A percentile compares a stretch with the other conserved stretches of the same genome.
Evolutionary conservation across 2,888 invertebrate species (phyloP).

Genomic region (Drosophila mimetica): DNA sequence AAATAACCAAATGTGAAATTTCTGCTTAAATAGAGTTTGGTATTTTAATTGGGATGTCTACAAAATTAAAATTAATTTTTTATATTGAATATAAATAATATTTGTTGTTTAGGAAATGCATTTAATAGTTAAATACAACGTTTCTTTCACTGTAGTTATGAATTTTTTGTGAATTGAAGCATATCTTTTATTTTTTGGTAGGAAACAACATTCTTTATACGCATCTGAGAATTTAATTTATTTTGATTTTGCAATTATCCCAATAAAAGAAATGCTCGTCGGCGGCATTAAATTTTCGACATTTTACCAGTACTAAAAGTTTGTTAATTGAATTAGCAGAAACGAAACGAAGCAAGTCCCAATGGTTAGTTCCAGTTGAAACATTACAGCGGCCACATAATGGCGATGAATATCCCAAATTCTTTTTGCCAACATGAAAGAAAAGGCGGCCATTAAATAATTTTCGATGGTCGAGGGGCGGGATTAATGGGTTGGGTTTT

Average conservation of each 20-base stretch:
- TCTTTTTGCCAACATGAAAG: constrained; percentile 26
- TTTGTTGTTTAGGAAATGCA: no score
- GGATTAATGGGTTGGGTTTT: constrained; percentile 4
- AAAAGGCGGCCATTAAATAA: constrained; percentile 49
- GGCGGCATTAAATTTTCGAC: constrained; percentile 9
- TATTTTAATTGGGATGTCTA: no score
- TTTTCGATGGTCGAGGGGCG: constrained; percentile 6
- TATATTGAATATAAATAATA: no score
- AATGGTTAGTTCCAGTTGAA: constrained; percentile 29
- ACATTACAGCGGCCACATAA: constrained; percentile 7
- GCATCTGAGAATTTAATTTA: constrained; percentile 3
- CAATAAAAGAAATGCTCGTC: constrained; percentile 18
- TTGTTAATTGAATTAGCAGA: constrained; percentile 46
- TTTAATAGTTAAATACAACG: neutral
- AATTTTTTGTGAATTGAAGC: neutral
- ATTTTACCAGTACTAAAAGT: constrained; percentile 12
- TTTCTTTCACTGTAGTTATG: neutral
- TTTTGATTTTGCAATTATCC: constrained; percentile 19
- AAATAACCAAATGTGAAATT: no score
- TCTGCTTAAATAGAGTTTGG: no score
- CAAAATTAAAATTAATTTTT: no score
- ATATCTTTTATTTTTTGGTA: constrained; percentile 2
- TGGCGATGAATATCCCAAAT: constrained; percentile 2
- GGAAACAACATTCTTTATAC: neutral
- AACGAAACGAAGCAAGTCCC: constrained; percentile 12